A percentile compares a stretch with the other conserved stretches of the same genome.
Conservation (phyloP, 2,888 invertebrate genomes). For the Drosophila picticornis region DNA sequence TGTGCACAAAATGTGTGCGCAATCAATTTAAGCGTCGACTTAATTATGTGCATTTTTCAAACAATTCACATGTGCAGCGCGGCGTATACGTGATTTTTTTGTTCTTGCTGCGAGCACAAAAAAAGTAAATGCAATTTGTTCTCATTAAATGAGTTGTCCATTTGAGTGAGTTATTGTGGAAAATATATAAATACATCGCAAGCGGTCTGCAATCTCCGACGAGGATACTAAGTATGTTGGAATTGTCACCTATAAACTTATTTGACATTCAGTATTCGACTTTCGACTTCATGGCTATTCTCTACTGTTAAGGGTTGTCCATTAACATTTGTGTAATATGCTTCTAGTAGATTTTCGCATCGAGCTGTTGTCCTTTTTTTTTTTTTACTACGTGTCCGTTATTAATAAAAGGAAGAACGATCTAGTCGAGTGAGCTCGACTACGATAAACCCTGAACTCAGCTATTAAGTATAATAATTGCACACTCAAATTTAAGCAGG, state of each 20-base stretch:
- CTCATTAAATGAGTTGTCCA: conserved; percentile 8
- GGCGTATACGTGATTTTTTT: conserved; percentile 40
- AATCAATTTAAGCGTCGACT: conserved; percentile 66
- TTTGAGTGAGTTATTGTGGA: not conserved
- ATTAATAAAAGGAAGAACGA: not conserved
- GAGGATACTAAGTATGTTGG: not conserved
- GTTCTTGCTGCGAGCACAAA: not conserved
- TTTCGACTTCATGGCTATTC: not conserved
- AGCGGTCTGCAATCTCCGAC: not conserved
- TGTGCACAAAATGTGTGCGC: conserved; percentile 69
- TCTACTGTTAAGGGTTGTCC: not conserved
- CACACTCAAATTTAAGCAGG: no score
- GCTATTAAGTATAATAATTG: not conserved
- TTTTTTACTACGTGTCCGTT: not conserved
- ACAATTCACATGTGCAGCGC: conserved; percentile 22
- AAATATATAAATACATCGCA: not conserved
- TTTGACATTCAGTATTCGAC: not conserved
- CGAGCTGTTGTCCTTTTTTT: not conserved
- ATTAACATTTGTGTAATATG: not conserved
- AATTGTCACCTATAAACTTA: not conserved
- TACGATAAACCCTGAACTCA: not conserved
- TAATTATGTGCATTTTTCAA: conserved; percentile 65
- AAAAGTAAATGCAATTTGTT: no score
- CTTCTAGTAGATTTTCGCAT: not conserved
- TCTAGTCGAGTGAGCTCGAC: not conserved